Evolutionary conservation across 2,888 invertebrate species (phyloP).

Genomic region (Shargacucullia verbasci): DNA sequence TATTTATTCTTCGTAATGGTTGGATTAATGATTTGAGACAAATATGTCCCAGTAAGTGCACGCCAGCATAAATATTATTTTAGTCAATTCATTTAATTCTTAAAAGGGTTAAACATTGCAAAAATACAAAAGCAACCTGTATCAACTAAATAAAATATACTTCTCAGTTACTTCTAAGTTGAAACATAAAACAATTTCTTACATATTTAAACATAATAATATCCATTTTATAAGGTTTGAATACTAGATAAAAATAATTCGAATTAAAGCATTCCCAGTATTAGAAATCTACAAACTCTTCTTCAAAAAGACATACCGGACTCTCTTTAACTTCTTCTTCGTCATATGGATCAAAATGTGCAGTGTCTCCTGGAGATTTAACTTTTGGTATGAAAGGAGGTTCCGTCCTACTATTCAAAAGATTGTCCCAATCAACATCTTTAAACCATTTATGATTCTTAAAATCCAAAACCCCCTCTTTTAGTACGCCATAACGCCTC

Average conservation of each 20-base stretch:
- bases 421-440: conserved; percentile 95
- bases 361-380: conserved; percentile 90
- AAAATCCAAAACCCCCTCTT: conserved; percentile 96
- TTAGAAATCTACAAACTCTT: conserved; percentile 92
- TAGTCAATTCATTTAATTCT: conserved; percentile 20
- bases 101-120: background rate
- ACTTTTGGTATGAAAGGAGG: conserved; percentile 91
- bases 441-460: conserved; percentile 98
- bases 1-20: too few species aligned
- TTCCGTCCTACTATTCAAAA: conserved; percentile 93
- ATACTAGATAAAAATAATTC: too few species aligned
- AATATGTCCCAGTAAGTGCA: too few species aligned
- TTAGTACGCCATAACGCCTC: conserved; percentile 95
- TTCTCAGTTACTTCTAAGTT: conserved; percentile 6
- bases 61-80: conserved; percentile 2
- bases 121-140: conserved; percentile 5
- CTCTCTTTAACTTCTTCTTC: conserved; percentile 85
- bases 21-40: too few species aligned
- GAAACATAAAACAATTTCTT: conserved; percentile 36
- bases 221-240: conserved; percentile 58
- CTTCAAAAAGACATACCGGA: conserved; percentile 87
- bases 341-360: conserved; percentile 92
- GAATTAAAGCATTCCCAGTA: background rate
- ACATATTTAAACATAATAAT: conserved; percentile 65
- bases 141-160: conserved; percentile 18